These are phyloP conservation scores for Chesias legatella DNA, from an alignment of 2,888 invertebrate species.

Conservation along the genomic window DNA sequence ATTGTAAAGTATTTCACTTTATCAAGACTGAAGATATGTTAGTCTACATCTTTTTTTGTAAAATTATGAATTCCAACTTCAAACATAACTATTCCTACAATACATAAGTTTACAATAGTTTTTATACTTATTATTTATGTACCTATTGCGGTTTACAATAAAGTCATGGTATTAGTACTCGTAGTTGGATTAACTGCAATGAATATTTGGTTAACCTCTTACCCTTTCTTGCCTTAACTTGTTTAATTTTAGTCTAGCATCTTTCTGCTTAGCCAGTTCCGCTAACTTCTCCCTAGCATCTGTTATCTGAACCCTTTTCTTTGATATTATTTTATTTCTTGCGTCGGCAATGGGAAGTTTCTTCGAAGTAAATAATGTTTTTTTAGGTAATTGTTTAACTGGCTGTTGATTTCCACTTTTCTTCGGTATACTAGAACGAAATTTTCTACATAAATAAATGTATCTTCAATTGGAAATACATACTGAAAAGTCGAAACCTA, in stretches of 20 bases:
- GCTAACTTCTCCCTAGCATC: constrained; percentile 91
- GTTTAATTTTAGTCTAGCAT: constrained; percentile 86
- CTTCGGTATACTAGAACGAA: constrained; percentile 32
- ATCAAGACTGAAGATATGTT: too few relatives aligned
- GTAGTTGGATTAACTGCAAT: too few relatives aligned
- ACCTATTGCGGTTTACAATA: too few relatives aligned
- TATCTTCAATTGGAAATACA: too few relatives aligned
- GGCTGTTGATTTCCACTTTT: constrained; percentile 28
- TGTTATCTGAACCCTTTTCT: constrained; percentile 86
- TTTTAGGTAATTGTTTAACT: constrained; percentile 23
- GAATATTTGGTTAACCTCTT: constrained; percentile 22
- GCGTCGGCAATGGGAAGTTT: constrained; percentile 81
- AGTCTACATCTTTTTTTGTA: too few relatives aligned
- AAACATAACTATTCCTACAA: too few relatives aligned
- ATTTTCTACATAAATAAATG: neutral
- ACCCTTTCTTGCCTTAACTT: constrained; percentile 80
- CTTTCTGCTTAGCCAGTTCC: constrained; percentile 87
- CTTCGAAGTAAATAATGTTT: constrained; percentile 19
- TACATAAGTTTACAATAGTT: too few relatives aligned
- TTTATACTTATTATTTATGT: too few relatives aligned
- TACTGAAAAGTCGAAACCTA: too few relatives aligned
- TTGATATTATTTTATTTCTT: constrained; percentile 88
- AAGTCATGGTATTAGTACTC: too few relatives aligned
- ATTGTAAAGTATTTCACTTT: too few relatives aligned
- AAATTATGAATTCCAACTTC: too few relatives aligned